Conservation (phyloP, 1,140 invertebrate species). For the Bombus confusus region DNA sequence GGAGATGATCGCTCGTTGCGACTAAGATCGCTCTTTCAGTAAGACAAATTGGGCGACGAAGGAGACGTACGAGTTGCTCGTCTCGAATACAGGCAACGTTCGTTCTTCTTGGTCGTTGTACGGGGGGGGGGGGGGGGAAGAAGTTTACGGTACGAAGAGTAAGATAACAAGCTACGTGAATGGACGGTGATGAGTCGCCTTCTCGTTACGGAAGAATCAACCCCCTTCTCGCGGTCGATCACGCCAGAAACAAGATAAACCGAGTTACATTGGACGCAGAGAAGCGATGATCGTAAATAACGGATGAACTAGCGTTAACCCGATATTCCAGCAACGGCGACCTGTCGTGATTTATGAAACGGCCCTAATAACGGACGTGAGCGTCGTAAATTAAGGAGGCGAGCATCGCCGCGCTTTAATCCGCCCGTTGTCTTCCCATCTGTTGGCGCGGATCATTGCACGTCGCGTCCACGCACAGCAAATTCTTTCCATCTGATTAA, state of each 20-base stretch:
- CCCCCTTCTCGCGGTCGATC: slow-evolving; percentile 1
- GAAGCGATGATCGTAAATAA: slow-evolving; percentile 18
- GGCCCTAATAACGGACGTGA: slow-evolving; percentile 15
- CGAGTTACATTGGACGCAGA: neutral
- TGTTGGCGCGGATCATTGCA: slow-evolving; percentile 46
- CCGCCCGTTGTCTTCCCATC: slow-evolving; percentile 63
- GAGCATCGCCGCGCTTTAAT: slow-evolving; percentile 47
- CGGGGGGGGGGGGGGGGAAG: neutral
- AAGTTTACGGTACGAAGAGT: neutral
- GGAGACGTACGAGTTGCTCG: neutral
- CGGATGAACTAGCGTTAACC: slow-evolving; percentile 29
- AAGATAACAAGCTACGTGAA: neutral
- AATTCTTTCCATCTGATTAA: slow-evolving; percentile 68
- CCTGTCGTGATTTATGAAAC: slow-evolving; percentile 51
- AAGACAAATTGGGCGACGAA: slow-evolving; percentile 23
- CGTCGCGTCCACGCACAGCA: slow-evolving; percentile 43
- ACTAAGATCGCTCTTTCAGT: slow-evolving; percentile 2
- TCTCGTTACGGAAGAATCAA: neutral
- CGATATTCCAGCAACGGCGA: slow-evolving; percentile 15
- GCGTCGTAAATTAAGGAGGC: slow-evolving; percentile 38
- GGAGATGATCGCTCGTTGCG: slow-evolving; percentile 41
- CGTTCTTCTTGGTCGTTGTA: neutral
- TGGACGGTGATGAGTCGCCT: neutral
- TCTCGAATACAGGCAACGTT: neutral
- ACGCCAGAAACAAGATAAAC: neutral